Conservation (phyloP, 1,140 invertebrate species). For the Schlechtendalia chinensis region DNA sequence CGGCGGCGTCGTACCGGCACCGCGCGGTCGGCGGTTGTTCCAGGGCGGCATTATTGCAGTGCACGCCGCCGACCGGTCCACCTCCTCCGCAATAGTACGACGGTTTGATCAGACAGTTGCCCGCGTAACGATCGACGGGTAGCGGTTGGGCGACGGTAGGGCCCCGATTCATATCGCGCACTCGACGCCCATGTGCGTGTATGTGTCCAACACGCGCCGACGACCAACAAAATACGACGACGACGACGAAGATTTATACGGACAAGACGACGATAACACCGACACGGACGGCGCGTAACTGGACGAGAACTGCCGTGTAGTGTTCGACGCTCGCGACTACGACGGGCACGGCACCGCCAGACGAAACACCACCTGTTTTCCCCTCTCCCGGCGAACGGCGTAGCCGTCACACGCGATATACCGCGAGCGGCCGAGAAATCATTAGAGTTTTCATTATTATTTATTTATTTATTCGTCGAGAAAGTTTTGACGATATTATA, state of each 20-base stretch:
- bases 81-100: slow-evolving; percentile 4
- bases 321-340: slow-evolving; percentile 1
- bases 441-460: slow-evolving; percentile 20
- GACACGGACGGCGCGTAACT: neutral
- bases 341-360: slow-evolving; percentile 23
- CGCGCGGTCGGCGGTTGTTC: slow-evolving; percentile 33
- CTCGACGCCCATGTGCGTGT: slow-evolving; percentile 30
- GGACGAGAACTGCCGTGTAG: neutral
- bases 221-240: no score
- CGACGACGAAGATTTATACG: neutral
- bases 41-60: no score
- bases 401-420: neutral
- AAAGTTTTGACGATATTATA: neutral
- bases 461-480: slow-evolving; percentile 8
- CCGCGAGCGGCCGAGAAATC: slow-evolving; percentile 12
- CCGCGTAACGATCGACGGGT: slow-evolving; percentile 67
- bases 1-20: slow-evolving; percentile 27
- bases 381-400: neutral
- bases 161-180: slow-evolving; percentile 59
- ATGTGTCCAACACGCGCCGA: neutral
- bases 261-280: neutral
- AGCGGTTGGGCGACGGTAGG: slow-evolving; percentile 61
- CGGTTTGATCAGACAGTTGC: slow-evolving; percentile 62
- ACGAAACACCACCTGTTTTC: slow-evolving; percentile 46
- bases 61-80: neutral